Percentiles rank a stretch among this genome's conserved stretches.
phyloP scores from a whole-genome alignment of 2,888 invertebrate genomes.

The Lasioglossum morio region DNA sequence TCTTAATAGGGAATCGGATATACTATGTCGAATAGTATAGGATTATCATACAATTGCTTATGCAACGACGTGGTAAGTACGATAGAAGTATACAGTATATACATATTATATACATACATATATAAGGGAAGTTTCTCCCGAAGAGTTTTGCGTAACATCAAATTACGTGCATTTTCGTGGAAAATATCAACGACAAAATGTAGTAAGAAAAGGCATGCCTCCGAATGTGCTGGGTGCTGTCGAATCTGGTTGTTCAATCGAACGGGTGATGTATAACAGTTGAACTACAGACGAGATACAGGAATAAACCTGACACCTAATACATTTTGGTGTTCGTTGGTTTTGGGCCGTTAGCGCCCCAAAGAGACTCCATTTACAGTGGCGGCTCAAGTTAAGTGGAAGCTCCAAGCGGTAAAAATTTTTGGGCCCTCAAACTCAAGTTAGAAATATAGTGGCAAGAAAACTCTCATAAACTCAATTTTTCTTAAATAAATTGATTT shows the following conservation, averaged over 20 bases:
- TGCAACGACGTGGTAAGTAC: conserved; percentile 61
- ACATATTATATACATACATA: conserved; percentile 74
- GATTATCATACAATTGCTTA: conserved; percentile 73
- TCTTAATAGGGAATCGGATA: conserved; percentile 60
- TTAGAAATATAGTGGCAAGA: no score
- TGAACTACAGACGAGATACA: no score
- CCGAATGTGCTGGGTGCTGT: conserved; percentile 50
- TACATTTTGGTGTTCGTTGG: no score
- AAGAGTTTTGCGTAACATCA: conserved; percentile 59
- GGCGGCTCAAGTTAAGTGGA: no score
- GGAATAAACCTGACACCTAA: no score
- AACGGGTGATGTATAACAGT: conserved; percentile 27
- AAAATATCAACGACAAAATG: conserved; percentile 52
- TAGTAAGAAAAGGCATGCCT: conserved; percentile 72
- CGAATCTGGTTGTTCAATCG: conserved; percentile 50
- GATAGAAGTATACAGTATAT: conserved; percentile 80
- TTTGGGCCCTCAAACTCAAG: no score
- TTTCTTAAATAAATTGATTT: no score
- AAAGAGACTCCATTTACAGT: no score
- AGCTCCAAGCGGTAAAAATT: no score
- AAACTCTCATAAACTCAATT: no score
- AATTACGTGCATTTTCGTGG: conserved; percentile 63
- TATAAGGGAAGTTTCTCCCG: conserved; percentile 44
- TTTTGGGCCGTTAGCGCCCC: no score
- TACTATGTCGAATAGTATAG: conserved; percentile 62